phyloP scores from a whole-genome alignment of 2,113 vertebrate species.

The Pantherophis guttatus region DNA sequence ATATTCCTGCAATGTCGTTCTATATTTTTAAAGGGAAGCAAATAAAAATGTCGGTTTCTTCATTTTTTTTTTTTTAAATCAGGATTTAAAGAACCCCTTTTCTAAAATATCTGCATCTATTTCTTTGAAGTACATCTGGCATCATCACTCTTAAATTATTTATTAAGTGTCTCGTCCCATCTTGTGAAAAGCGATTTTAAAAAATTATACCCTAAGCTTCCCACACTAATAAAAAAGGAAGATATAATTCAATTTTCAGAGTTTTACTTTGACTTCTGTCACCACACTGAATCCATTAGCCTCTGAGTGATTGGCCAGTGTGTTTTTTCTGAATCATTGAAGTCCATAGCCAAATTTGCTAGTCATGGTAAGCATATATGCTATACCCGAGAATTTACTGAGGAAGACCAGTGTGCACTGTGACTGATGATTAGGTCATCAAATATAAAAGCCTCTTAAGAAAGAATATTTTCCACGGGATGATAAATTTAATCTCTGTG shows the following conservation, averaged over 20 bases:
- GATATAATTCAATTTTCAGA: background rate
- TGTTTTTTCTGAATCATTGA: background rate
- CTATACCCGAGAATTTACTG: background rate
- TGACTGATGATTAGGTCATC: background rate
- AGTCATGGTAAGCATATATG: background rate
- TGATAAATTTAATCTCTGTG: fast-evolving
- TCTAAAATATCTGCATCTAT: background rate
- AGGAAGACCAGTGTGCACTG: too few species aligned
- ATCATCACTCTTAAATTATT: background rate
- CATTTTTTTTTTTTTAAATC: background rate
- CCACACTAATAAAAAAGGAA: background rate
- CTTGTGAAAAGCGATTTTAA: background rate
- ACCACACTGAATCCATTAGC: background rate
- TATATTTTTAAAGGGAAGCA: background rate
- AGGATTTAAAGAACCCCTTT: background rate
- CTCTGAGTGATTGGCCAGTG: background rate
- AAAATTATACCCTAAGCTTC: background rate
- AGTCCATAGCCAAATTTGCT: background rate
- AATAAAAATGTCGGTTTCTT: background rate
- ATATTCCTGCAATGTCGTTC: background rate
- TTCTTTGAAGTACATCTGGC: background rate
- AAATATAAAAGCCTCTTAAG: background rate
- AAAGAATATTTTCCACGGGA: background rate
- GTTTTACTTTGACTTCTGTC: background rate
- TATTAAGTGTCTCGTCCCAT: background rate